Percentiles rank a stretch among this genome's conserved stretches.
phyloP scores from a whole-genome alignment of 2,888 invertebrate genomes.

The Drosophila leonis region DNA sequence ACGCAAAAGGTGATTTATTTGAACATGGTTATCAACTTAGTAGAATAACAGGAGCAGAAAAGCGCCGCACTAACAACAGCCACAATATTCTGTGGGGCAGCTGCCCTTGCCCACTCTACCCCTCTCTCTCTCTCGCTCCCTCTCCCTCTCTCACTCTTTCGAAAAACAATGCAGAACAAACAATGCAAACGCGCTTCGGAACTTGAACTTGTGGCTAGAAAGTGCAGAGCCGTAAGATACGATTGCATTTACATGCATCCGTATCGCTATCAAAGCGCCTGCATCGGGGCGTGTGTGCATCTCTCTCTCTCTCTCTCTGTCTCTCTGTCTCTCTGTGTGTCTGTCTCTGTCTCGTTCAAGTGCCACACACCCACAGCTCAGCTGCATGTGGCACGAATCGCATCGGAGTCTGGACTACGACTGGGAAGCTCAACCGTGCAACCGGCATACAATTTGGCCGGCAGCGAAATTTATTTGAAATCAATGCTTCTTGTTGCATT shows the following conservation, averaged over 20 bases:
- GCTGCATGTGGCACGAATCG: constrained; percentile 72
- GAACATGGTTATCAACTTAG: constrained; percentile 85
- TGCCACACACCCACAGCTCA: constrained; percentile 73
- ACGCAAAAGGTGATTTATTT: constrained; percentile 85
- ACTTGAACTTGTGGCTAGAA: constrained; percentile 81
- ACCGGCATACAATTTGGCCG: constrained; percentile 81
- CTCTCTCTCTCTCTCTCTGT: not conserved
- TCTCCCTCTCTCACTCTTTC: not conserved
- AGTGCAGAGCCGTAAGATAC: constrained; percentile 82
- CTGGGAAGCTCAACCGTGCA: constrained; percentile 65
- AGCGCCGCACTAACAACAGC: constrained; percentile 69
- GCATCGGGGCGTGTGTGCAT: constrained; percentile 75
- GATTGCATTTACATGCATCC: constrained; percentile 82
- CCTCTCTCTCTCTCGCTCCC: not conserved
- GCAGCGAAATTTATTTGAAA: constrained; percentile 83
- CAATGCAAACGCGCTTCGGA: constrained; percentile 76
- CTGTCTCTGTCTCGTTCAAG: not conserved
- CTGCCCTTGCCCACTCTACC: not conserved
- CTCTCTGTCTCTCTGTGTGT: not conserved
- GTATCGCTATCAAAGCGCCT: constrained; percentile 78
- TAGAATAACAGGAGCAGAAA: constrained; percentile 83
- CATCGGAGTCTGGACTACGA: constrained; percentile 31
- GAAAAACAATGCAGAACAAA: constrained; percentile 79
- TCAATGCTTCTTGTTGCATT: constrained; percentile 82
- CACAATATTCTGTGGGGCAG: constrained; percentile 26